Conservation (phyloP, 2,797 vertebrate genomes). For the Sebastes alutus region DNA sequence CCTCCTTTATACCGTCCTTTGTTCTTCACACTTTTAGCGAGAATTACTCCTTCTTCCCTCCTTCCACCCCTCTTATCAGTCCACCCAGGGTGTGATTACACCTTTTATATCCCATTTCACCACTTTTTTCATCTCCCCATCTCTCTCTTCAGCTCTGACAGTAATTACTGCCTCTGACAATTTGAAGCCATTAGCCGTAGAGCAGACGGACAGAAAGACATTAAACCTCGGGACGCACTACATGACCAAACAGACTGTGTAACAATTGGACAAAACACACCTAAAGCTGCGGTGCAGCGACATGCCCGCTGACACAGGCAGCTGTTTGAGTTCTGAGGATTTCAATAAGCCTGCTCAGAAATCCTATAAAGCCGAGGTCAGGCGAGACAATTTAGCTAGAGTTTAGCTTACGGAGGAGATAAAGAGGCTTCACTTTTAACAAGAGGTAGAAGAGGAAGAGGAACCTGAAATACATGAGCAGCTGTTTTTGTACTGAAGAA, state of each 20-base stretch:
- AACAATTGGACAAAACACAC: constrained; percentile 13
- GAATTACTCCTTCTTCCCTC: not conserved
- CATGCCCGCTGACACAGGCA: not conserved
- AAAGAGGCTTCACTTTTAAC: constrained; percentile 22
- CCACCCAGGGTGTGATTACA: not conserved
- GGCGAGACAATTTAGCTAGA: constrained; percentile 25
- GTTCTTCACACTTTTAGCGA: not conserved
- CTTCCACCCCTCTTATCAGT: not conserved
- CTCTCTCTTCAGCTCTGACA: constrained; percentile 3
- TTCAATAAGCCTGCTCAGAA: constrained; percentile 31
- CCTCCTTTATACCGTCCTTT: not conserved
- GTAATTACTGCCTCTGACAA: constrained; percentile 37
- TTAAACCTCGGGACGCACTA: constrained; percentile 14
- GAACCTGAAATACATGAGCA: not conserved
- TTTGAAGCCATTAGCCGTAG: constrained; percentile 25
- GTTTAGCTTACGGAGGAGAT: constrained; percentile 28
- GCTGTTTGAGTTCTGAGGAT: constrained; percentile 30
- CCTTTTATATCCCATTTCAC: constrained; percentile 9
- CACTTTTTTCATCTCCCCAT: constrained; percentile 1
- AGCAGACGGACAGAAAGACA: constrained; percentile 11
- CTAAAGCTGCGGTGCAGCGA: not conserved
- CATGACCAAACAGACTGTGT: constrained; percentile 10
- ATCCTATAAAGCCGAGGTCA: constrained; percentile 34
- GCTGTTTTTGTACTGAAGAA: not conserved
- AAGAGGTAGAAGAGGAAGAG: not conserved